Evolutionary conservation across 2,797 vertebrate species (phyloP), one percentile per base, ranked within the genome.

Genomic region (Labroides dimidiatus): DNA sequence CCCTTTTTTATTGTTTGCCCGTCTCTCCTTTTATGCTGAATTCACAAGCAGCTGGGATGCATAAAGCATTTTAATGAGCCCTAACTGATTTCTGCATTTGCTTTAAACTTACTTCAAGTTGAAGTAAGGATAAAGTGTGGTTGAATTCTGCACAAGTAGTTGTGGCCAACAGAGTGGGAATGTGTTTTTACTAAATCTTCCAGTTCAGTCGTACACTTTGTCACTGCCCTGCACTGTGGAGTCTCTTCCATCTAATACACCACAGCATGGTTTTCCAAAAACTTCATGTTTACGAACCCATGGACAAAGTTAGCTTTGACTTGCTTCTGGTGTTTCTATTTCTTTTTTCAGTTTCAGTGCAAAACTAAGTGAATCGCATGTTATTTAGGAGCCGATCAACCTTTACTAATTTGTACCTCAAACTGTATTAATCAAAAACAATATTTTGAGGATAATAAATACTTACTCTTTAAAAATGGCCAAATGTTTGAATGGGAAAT

Each of bases 1-100:
- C 51, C 51, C 55, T 17, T 58, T 75, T 84, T 81, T 59, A 82
- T 90, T 84, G 73, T 82, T 80, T 60, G 44, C 67, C 59, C 73
- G 76, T 78, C 67, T 87, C 85, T 85, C 63, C 21, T 56, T 78
- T 82, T 82, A 76, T 71, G 82, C 82, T 81, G 87, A 88, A 92
- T 91, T 89, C 89, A 85, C 80, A 88, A 88, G 87, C 86, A 84
- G 72, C 81, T 86, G 85, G 89, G 84, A 84, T 81, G 80, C 81
- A 92, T 91, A 81, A 86, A 89, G 83, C 75, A 65, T 82, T 90
- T 85, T 81, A 87, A 85, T 87, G 78, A 88, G 80, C 80, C 82
- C 73, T 69, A 65, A 73, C 81, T 78, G 79, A 92, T 91, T 91
- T 88, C 84, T 87, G 80, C 81, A 72, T 90, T 91, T 82, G 75